These are phyloP conservation scores for Holacanthella duospinosa DNA, from an alignment of 2,888 invertebrate species.

Conservation along the genomic window DNA sequence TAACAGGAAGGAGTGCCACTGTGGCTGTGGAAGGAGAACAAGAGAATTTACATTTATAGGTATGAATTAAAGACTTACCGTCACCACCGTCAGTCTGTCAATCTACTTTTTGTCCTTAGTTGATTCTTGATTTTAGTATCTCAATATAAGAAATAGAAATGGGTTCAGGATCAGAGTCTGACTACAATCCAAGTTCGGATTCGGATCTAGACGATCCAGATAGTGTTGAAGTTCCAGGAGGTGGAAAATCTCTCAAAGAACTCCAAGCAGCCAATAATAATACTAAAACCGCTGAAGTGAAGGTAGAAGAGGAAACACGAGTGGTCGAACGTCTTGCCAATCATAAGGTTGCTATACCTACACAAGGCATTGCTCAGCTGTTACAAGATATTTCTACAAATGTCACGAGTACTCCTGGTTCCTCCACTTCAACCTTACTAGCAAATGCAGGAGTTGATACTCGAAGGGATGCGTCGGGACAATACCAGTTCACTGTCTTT, in stretches of 20 bases:
- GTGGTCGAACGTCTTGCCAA: background rate
- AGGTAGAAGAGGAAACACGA: background rate
- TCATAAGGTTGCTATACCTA: background rate
- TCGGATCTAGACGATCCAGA: constrained; percentile 70
- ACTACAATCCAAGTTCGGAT: background rate
- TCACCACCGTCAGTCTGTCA: too few relatives aligned
- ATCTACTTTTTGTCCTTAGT: too few relatives aligned
- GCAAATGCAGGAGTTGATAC: background rate
- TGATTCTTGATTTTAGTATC: too few relatives aligned
- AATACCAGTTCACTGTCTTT: background rate
- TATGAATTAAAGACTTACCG: too few relatives aligned
- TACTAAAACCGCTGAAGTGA: constrained; percentile 39
- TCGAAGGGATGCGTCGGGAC: background rate
- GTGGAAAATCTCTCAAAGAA: constrained; percentile 57
- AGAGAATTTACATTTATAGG: too few relatives aligned
- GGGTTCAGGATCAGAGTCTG: constrained; percentile 9
- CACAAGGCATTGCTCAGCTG: background rate
- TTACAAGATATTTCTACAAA: background rate
- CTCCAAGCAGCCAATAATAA: background rate
- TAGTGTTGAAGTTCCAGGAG: constrained; percentile 84
- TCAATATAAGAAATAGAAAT: too few relatives aligned
- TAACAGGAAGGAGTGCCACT: too few relatives aligned
- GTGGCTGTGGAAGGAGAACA: too few relatives aligned
- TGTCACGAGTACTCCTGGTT: background rate
- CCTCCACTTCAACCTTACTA: background rate